Percentiles rank a stretch among this genome's conserved stretches.
phyloP scores from a whole-genome alignment of 2,797 vertebrate genomes.

The Linurgus olivaceus region DNA sequence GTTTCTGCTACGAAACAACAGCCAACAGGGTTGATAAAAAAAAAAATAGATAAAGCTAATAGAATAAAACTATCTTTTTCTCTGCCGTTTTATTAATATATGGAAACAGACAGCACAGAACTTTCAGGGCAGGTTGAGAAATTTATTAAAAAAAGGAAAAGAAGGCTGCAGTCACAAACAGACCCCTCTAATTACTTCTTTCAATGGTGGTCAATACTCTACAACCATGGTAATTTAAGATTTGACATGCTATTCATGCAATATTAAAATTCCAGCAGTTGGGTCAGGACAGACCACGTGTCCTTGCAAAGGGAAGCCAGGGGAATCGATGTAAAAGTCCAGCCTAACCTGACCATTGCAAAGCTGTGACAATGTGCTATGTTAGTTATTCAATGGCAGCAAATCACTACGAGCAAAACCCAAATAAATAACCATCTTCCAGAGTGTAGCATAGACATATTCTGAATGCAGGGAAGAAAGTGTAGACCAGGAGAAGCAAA shows the following conservation, averaged over 20 bases:
- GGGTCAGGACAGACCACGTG: background rate
- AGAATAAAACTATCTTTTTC: background rate
- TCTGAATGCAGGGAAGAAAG: background rate
- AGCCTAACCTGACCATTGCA: background rate
- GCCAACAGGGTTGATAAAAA: background rate
- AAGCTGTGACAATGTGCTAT: background rate
- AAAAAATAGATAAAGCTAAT: background rate
- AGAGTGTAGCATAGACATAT: background rate
- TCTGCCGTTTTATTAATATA: background rate
- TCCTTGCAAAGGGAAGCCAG: background rate
- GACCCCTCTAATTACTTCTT: background rate
- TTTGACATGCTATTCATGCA: background rate
- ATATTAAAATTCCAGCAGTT: background rate
- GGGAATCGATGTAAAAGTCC: background rate
- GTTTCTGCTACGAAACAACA: background rate
- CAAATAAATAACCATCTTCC: background rate
- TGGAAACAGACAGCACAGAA: background rate
- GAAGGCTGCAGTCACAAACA: background rate
- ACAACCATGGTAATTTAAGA: background rate
- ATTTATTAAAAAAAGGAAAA: background rate
- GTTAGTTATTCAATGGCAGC: background rate
- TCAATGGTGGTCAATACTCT: background rate
- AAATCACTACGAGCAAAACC: background rate
- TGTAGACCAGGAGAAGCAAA: background rate
- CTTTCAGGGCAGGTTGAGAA: background rate